Conservation (phyloP, 64 coral and sea anemone species). For the Acropora tenuis region DNA sequence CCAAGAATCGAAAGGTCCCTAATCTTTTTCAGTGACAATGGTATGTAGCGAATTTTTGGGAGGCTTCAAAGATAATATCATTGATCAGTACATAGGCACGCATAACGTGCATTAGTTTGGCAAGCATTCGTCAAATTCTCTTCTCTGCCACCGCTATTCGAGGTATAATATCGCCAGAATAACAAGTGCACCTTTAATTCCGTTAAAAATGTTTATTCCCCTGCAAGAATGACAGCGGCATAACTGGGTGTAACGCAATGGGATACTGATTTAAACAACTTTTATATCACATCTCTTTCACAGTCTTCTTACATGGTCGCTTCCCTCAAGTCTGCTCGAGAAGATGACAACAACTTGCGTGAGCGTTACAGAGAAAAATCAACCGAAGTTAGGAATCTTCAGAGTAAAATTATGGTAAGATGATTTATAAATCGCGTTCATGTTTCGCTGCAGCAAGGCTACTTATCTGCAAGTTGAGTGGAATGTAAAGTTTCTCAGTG, state of each 20-base stretch:
- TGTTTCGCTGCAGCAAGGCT: neutral
- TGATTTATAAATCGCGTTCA: neutral
- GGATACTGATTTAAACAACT: too few relatives aligned
- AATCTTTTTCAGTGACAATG: too few relatives aligned
- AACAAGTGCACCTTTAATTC: too few relatives aligned
- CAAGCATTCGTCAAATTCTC: neutral
- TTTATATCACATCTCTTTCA: neutral
- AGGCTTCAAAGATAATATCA: too few relatives aligned
- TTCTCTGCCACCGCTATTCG: too few relatives aligned
- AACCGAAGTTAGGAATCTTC: constrained; percentile 73
- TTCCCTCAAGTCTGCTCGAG: constrained; percentile 41
- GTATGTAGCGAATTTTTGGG: too few relatives aligned
- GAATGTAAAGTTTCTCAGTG: neutral
- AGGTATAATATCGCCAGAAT: too few relatives aligned
- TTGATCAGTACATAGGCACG: neutral
- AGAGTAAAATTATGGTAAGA: constrained; percentile 91
- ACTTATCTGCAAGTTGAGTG: neutral
- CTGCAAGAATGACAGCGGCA: too few relatives aligned
- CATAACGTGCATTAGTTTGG: neutral
- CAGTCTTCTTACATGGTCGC: constrained; percentile 24
- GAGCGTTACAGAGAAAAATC: constrained; percentile 84
- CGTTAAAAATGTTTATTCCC: too few relatives aligned
- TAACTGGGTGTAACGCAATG: neutral
- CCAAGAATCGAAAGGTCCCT: too few relatives aligned
- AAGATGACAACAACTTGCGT: constrained; percentile 64